Percentiles rank a stretch among this genome's conserved stretches.
These are phyloP conservation scores for Drosophila lutescens DNA, from an alignment of 2,888 invertebrate species.

Conservation along the genomic window DNA sequence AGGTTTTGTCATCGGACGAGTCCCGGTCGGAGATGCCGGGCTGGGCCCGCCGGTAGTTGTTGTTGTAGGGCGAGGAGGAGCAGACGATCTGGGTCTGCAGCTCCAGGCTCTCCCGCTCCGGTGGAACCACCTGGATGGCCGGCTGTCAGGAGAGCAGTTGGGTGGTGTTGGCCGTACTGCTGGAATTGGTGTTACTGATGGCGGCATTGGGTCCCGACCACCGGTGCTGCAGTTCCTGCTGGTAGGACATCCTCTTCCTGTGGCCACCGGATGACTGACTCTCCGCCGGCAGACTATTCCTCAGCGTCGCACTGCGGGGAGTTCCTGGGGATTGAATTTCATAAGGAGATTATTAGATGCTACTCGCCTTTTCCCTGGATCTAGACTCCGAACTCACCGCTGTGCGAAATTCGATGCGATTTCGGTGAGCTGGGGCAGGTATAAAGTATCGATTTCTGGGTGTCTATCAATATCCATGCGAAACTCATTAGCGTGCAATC, in stretches of 20 bases:
- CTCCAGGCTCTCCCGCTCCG: slow-evolving; percentile 62
- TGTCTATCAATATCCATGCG: slow-evolving; percentile 68
- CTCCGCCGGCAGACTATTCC: slow-evolving; percentile 43
- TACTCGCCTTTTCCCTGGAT: neutral
- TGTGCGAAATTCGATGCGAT: slow-evolving; percentile 80
- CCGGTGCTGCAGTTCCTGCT: slow-evolving; percentile 63
- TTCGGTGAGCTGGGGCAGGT: slow-evolving; percentile 84
- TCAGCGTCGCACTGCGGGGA: slow-evolving; percentile 70
- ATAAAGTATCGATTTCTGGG: slow-evolving; percentile 84
- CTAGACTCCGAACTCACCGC: slow-evolving; percentile 69
- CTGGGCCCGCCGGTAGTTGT: slow-evolving; percentile 62
- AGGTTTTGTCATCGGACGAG: slow-evolving; percentile 73
- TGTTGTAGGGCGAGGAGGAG: slow-evolving; percentile 56
- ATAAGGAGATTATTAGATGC: slow-evolving; percentile 1
- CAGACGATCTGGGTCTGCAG: slow-evolving; percentile 54
- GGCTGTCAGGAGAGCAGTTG: slow-evolving; percentile 66
- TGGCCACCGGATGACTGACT: slow-evolving; percentile 11
- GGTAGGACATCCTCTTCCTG: slow-evolving; percentile 51
- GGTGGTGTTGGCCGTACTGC: slow-evolving; percentile 44
- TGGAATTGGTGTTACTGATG: slow-evolving; percentile 12
- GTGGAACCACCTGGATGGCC: slow-evolving; percentile 11
- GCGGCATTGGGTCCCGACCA: slow-evolving; percentile 43
- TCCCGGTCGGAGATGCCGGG: slow-evolving; percentile 17
- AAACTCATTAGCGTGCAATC: slow-evolving; percentile 30
- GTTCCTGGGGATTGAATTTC: slow-evolving; percentile 57